Evolutionary conservation across 1,140 invertebrate genomes (phyloP).

Genomic region (Drosophila erecta): DNA sequence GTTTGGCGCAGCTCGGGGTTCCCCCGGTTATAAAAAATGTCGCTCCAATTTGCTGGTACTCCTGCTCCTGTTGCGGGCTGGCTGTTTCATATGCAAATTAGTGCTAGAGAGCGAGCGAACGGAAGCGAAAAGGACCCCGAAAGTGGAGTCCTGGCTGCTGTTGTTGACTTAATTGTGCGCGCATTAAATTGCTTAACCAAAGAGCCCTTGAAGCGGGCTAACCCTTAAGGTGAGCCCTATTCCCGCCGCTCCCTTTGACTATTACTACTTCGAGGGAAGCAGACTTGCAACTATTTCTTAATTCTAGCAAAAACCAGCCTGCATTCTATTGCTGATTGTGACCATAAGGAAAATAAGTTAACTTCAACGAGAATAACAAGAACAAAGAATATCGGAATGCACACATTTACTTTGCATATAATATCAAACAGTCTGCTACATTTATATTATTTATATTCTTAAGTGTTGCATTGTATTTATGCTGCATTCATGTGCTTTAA

Average conservation of each 20-base stretch:
- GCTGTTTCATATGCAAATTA: slow-evolving; percentile 68
- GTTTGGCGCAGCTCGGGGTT: slow-evolving; percentile 31
- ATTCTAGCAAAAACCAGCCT: neutral
- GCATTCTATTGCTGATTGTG: neutral
- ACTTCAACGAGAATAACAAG: no score
- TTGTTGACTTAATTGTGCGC: slow-evolving; percentile 78
- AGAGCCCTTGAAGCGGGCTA: slow-evolving; percentile 33
- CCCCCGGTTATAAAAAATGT: slow-evolving; percentile 48
- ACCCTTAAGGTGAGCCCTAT: slow-evolving; percentile 10
- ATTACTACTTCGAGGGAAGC: neutral
- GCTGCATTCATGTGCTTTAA: no score
- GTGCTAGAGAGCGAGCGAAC: slow-evolving; percentile 37
- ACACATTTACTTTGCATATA: no score
- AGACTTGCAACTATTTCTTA: neutral
- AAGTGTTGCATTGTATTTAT: no score
- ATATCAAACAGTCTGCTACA: no score
- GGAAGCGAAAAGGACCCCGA: slow-evolving; percentile 33
- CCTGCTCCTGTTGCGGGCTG: slow-evolving; percentile 22
- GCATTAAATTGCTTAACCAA: slow-evolving; percentile 76
- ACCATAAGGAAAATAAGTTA: neutral
- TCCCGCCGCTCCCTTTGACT: no score
- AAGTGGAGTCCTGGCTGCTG: slow-evolving; percentile 53
- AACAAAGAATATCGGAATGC: no score
- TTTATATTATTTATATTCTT: no score
- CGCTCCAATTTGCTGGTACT: slow-evolving; percentile 52